Percentiles rank a stretch among this genome's conserved stretches.
These are phyloP conservation scores for Drosophila pegasa DNA, from an alignment of 2,888 invertebrate genomes.

Conservation along the genomic window DNA sequence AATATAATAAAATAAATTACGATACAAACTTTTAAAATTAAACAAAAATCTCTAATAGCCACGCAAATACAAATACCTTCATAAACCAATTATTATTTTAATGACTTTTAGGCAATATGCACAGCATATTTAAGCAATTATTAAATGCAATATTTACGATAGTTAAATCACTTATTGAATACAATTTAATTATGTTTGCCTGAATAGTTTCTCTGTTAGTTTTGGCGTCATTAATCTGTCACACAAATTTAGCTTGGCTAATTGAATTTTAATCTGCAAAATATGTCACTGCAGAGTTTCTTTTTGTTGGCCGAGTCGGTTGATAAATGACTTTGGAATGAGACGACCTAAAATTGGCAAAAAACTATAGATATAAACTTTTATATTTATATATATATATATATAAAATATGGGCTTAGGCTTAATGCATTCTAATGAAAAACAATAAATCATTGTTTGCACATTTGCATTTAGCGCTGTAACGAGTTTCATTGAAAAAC, in stretches of 20 bases:
- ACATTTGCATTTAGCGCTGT: slow-evolving; percentile 57
- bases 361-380: background rate
- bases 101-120: background rate
- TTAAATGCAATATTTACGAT: too few relatives aligned
- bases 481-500: slow-evolving; percentile 59
- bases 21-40: background rate
- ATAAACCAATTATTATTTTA: background rate
- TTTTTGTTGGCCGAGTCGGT: slow-evolving; percentile 2
- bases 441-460: slow-evolving; percentile 47
- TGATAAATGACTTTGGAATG: slow-evolving; percentile 57
- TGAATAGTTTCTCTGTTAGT: background rate
- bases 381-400: background rate
- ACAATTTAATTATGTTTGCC: background rate
- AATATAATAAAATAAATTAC: background rate
- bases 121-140: too few relatives aligned
- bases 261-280: slow-evolving; percentile 41
- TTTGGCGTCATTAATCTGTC: slow-evolving; percentile 40
- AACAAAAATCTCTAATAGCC: background rate
- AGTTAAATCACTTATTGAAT: background rate
- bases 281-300: slow-evolving; percentile 48
- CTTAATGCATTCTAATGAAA: slow-evolving; percentile 51
- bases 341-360: slow-evolving; percentile 31
- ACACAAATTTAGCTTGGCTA: slow-evolving; percentile 2
- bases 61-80: background rate
- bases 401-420: slow-evolving; percentile 16